Base-by-base conservation (phyloP, 2,113 vertebrate genomes). In the Nesospiza acunhae region DNA sequence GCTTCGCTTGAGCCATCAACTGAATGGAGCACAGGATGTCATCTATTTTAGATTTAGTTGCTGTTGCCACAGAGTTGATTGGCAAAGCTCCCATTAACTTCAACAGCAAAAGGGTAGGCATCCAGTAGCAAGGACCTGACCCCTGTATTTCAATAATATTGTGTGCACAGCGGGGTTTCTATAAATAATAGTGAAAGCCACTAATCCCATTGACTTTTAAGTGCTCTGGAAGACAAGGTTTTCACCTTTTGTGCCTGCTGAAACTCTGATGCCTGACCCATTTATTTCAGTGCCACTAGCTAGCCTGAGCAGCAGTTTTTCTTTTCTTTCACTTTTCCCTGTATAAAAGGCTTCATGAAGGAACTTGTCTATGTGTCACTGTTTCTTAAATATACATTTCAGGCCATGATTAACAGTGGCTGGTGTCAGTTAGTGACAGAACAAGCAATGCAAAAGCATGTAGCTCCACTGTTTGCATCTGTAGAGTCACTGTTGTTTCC, bases 151-250 rank as follows among this genome's bases (percentile, higher is more conserved):
- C 86, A 94, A 18, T 93, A 86, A 92, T 95, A 73, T 96, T 94
- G 68, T 91, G 86, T 77, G 69, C 86, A 70, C 94, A 92, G 88
- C 0, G 0, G 94, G 76, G 59, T 84, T 93, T 89, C 94, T 94
- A 94, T 95, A 95, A 96, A 96, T 94, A 92, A 86, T 90, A 93
- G 88, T 73, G 83, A 94, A 84, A 69, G 68, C 80, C 58, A 66
- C 62, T 95, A 95, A 94, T 96, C 90, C 92, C 77, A 89, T 92
- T 96, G 94, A 93, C 96, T 96, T 92, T 92, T 96, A 96, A 96
- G 92, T 96, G 95, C 88, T 78, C 59, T 39, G 68, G 92, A 88
- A 93, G 88, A 89, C 52, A 78, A 79, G 53, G 77, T 44, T 93
- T 96, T 95, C 93, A 95, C 94, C 88, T 95, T 87, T 72, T 93